These are phyloP conservation scores for Cichlasoma orientale DNA, from an alignment of 2,797 vertebrate genomes.

Conservation along the genomic window DNA sequence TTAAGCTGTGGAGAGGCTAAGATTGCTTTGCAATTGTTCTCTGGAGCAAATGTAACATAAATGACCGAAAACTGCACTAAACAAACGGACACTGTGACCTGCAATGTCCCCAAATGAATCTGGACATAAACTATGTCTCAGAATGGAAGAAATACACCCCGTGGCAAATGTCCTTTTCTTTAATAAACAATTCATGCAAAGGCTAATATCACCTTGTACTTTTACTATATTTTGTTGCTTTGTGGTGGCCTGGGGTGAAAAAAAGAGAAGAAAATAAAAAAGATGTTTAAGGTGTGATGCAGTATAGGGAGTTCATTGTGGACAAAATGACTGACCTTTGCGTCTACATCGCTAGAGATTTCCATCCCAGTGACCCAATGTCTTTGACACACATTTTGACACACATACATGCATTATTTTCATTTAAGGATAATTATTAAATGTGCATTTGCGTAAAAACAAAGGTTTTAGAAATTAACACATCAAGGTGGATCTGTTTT, in stretches of 20 bases:
- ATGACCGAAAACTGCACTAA: constrained; percentile 18
- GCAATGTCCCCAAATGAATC: constrained; percentile 37
- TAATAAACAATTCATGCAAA: constrained; percentile 32
- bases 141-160: constrained; percentile 26
- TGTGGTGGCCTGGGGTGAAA: constrained; percentile 20
- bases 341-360: background rate
- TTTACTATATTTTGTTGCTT: constrained; percentile 36
- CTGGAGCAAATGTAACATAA: background rate
- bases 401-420: background rate
- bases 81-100: constrained; percentile 23
- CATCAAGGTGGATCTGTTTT: background rate
- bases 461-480: background rate
- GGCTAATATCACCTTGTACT: constrained; percentile 49
- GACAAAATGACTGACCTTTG: background rate
- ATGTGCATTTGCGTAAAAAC: background rate
- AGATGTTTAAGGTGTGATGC: background rate
- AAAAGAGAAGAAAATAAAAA: background rate
- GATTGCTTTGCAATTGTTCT: constrained; percentile 31
- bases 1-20: constrained; percentile 16
- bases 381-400: background rate
- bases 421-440: background rate
- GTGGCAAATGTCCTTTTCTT: constrained; percentile 34
- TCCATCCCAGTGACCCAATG: background rate
- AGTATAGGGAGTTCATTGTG: background rate
- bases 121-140: constrained; percentile 47